Evolutionary conservation across 2,797 vertebrate species (phyloP).

Genomic region (Apogon hyalosoma): DNA sequence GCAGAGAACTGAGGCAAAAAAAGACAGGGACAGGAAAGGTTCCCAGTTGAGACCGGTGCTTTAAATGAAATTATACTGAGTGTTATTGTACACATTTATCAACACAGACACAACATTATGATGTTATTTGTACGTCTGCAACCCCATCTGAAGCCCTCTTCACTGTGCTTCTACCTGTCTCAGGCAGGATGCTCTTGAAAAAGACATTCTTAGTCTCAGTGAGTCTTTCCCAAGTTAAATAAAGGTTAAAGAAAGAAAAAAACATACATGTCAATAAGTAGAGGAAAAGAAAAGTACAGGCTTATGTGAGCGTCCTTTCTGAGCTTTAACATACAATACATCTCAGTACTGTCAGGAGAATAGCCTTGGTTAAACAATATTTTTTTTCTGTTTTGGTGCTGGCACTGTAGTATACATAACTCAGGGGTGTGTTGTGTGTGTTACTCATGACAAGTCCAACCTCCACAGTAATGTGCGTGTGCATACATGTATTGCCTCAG

Average conservation of each 20-base stretch:
- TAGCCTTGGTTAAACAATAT: slow-evolving; percentile 28
- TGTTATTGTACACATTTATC: slow-evolving; percentile 24
- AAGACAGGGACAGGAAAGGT: slow-evolving; percentile 45
- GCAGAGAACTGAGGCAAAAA: slow-evolving; percentile 71
- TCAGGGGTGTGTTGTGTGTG: slow-evolving; percentile 43
- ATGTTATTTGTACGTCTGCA: background rate
- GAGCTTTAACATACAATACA: background rate
- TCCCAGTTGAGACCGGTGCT: slow-evolving; percentile 49
- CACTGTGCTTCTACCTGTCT: too few species aligned
- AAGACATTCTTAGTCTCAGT: too few species aligned
- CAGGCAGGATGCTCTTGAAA: too few species aligned
- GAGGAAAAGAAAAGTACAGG: background rate
- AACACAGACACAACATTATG: background rate
- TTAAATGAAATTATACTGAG: slow-evolving; percentile 33
- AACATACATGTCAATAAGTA: too few species aligned
- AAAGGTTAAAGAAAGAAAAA: too few species aligned
- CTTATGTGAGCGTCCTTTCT: slow-evolving; percentile 29
- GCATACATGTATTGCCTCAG: slow-evolving; percentile 73
- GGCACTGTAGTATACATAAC: slow-evolving; percentile 9
- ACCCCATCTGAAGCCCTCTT: too few species aligned
- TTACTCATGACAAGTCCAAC: slow-evolving; percentile 66
- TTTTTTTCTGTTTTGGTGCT: slow-evolving; percentile 24
- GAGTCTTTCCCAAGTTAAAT: too few species aligned
- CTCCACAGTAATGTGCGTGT: slow-evolving; percentile 72
- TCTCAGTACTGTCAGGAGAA: slow-evolving; percentile 5